Percentiles rank a stretch among this genome's conserved stretches.
phyloP scores from a whole-genome alignment of 2,888 invertebrate species.

The Eulithis prunata region DNA sequence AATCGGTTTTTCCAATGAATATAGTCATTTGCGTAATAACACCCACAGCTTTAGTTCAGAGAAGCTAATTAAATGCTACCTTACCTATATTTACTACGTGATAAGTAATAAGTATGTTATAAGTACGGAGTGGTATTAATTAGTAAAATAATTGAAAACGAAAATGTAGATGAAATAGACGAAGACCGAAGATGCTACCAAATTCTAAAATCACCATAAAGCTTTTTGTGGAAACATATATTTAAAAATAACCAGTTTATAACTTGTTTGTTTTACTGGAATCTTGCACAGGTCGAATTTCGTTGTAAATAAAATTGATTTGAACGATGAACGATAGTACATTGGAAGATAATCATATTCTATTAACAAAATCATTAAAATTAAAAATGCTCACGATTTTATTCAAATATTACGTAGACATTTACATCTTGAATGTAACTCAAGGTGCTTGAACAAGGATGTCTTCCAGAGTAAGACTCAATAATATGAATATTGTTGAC shows the following conservation, averaged over 20 bases:
- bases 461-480: not conserved
- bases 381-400: not conserved
- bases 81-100: not conserved
- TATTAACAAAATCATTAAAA: slow-evolving; percentile 2
- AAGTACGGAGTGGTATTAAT: not conserved
- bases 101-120: not conserved
- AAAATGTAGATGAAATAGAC: slow-evolving; percentile 8
- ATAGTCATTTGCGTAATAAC: slow-evolving; percentile 16
- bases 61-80: slow-evolving; percentile 6
- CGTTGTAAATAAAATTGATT: slow-evolving; percentile 8
- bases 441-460: not conserved
- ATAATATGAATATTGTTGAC: too few species aligned
- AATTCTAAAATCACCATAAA: slow-evolving; percentile 21
- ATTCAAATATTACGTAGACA: not conserved
- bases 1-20: slow-evolving; percentile 21
- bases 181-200: slow-evolving; percentile 20
- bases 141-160: slow-evolving; percentile 5
- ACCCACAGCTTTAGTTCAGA: slow-evolving; percentile 17
- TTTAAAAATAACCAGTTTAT: slow-evolving; percentile 33
- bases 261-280: slow-evolving; percentile 26
- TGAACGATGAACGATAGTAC: slow-evolving; percentile 4
- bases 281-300: slow-evolving; percentile 15
- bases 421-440: not conserved
- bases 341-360: slow-evolving; percentile 15
- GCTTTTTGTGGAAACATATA: slow-evolving; percentile 18